Percentiles rank a stretch among this genome's conserved stretches.
These are phyloP conservation scores for Vimba vimba DNA, from an alignment of 2,113 vertebrate species.

Conservation along the genomic window DNA sequence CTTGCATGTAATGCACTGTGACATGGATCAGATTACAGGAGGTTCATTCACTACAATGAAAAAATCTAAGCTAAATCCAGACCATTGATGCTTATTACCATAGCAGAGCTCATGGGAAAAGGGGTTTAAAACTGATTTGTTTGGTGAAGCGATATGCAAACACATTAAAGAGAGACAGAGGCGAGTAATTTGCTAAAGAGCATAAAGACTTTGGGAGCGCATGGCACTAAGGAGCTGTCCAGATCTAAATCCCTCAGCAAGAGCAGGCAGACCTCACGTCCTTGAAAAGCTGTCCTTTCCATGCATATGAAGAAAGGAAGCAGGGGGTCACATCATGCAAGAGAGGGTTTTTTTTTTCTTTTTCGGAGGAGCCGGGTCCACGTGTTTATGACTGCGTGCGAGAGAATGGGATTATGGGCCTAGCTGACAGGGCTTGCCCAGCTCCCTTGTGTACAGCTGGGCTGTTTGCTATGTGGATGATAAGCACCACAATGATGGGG, in stretches of 20 bases:
- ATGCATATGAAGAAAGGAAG: conserved; percentile 47
- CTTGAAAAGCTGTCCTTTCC: conserved; percentile 53
- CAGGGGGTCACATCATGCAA: conserved; percentile 43
- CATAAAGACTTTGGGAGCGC: conserved; percentile 41
- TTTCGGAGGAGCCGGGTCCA: background rate
- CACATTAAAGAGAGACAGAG: conserved; percentile 35
- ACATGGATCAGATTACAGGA: conserved; percentile 3
- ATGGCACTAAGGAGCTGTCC: conserved; percentile 23
- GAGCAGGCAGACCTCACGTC: conserved; percentile 39
- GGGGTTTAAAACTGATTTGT: conserved; percentile 30
- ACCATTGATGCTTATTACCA: background rate
- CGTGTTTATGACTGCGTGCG: background rate
- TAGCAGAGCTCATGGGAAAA: background rate
- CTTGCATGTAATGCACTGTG: conserved; percentile 9
- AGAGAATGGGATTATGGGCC: conserved; percentile 29
- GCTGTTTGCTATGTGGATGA: conserved; percentile 67
- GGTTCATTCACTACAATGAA: background rate
- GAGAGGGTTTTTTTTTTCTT: background rate
- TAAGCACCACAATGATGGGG: conserved; percentile 65
- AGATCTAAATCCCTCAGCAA: conserved; percentile 29
- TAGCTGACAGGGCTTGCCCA: conserved; percentile 34
- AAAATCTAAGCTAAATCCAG: background rate
- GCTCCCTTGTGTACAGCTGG: conserved; percentile 63
- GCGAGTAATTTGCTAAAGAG: conserved; percentile 40
- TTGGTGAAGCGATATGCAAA: conserved; percentile 15